Evolutionary conservation across 2,888 invertebrate species (phyloP).

Genomic region (Pollenia angustigena): DNA sequence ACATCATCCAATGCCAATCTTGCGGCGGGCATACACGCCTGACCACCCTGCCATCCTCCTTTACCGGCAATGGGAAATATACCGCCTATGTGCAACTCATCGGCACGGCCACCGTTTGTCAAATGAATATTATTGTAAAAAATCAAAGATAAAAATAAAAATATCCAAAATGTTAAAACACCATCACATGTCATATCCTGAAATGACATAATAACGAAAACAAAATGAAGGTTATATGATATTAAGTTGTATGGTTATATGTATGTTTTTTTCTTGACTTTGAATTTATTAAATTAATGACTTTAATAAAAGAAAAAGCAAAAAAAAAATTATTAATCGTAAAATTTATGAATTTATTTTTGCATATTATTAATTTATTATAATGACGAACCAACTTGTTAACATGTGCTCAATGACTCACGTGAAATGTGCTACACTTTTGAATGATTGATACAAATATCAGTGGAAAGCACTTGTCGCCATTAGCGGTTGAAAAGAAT

Average conservation of each 20-base stretch:
- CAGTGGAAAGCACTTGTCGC: no score
- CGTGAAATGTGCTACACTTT: no score
- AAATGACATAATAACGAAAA: constrained; percentile 62
- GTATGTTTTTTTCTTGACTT: not conserved
- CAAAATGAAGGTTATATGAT: not conserved
- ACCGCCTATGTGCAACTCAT: constrained; percentile 97
- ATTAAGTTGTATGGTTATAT: constrained; percentile 15
- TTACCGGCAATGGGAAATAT: constrained; percentile 98
- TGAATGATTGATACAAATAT: no score
- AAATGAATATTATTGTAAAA: constrained; percentile 80
- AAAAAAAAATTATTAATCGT: not conserved
- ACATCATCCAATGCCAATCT: constrained; percentile 98
- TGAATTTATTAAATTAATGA: not conserved
- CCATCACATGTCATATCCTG: constrained; percentile 85
- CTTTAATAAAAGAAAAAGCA: not conserved
- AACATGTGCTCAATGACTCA: not conserved
- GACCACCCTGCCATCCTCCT: constrained; percentile 99
- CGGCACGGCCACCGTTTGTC: constrained; percentile 83
- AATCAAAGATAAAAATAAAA: constrained; percentile 83
- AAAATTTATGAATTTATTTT: constrained; percentile 23
- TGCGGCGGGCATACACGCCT: constrained; percentile 99
- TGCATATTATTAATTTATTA: constrained; percentile 44
- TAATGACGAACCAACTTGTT: not conserved
- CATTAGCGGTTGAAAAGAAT: no score
- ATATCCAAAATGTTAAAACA: constrained; percentile 84